These are phyloP conservation scores for Buceros bicornis DNA, from an alignment of 2,797 vertebrate genomes.

Conservation along the genomic window DNA sequence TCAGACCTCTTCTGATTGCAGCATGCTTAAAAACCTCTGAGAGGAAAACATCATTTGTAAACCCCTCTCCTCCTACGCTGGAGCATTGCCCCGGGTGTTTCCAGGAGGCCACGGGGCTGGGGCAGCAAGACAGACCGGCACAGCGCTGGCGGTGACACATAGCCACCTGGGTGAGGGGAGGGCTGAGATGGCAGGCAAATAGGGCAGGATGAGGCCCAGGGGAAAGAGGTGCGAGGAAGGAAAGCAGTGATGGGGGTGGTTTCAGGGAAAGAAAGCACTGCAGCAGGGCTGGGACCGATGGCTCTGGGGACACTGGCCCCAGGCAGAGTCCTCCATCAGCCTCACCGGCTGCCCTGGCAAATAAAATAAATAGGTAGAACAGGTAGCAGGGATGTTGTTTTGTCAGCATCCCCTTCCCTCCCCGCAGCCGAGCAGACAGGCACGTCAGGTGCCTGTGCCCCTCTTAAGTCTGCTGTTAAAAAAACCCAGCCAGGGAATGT, in stretches of 20 bases:
- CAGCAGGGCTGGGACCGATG: background rate
- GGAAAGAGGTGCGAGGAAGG: background rate
- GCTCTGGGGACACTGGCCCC: background rate
- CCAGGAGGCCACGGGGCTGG: background rate
- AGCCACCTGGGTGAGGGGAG: background rate
- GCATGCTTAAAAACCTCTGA: background rate
- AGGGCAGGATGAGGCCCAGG: background rate
- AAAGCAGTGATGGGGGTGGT: background rate
- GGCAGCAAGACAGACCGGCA: background rate
- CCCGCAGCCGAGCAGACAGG: conserved; percentile 49
- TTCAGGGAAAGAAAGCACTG: background rate
- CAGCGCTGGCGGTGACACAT: background rate
- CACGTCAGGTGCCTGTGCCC: conserved; percentile 55
- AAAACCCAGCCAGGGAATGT: conserved; percentile 70
- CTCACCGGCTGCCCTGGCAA: rapidly evolving
- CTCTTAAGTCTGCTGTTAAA: conserved; percentile 60
- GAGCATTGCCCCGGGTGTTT: background rate
- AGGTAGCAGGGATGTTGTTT: background rate
- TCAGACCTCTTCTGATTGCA: background rate
- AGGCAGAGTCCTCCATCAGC: background rate
- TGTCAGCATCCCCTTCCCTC: background rate
- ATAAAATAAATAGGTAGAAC: background rate
- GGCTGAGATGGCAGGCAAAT: background rate
- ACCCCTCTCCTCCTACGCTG: background rate
- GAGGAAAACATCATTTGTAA: background rate